Evolutionary conservation across 2,113 vertebrate genomes (phyloP), one percentile per base, ranked within the genome.

Genomic region (Scomber japonicus): DNA sequence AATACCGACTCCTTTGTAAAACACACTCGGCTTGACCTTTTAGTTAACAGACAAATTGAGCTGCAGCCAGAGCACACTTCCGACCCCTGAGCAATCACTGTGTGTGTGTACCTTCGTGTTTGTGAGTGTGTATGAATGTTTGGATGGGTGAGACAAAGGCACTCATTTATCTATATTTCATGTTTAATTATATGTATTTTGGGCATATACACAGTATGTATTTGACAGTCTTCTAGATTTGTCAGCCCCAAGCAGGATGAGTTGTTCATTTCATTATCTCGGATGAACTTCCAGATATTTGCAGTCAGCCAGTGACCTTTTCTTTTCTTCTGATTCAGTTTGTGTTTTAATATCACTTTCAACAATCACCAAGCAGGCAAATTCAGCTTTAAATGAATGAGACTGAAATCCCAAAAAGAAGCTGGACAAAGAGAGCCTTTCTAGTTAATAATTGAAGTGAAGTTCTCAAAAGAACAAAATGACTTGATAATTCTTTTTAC

Each of bases 1-100:
- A 91, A 85, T 79, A 72, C 59, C 13, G 66, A 83, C 78, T 87
- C 50, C 71, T 78, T 53, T 71, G 68, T 82, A 84, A 87, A 90
- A 81, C 82, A 82, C 74, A 82, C 63, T 76, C n/a, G 1, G 30
- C 62, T 7, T 88, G 90, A 92, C 90, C 90, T 40, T 92, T 92
- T 90, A 84, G 75, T 85, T 86, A 84, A 72, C 65, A 19, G 75
- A 83, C 86, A 89, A 90, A 92, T 84, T 81, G 88, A 90, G 88
- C 77, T 63, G 83, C 17, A 21, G 66, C 80, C 59, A 55, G 63
- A 76, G 31, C 71, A 74, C 68, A 53, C 77, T 81, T 68, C 71
- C 15, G 15, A 76, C 55, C 77, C 68, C 30, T 50, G 60, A 77
- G 60, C 74, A 68, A 81, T 54, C 55, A 46, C 67, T 64, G 57